phyloP scores from a whole-genome alignment of 2,797 vertebrate species.

The Sphenopsis melanotis region DNA sequence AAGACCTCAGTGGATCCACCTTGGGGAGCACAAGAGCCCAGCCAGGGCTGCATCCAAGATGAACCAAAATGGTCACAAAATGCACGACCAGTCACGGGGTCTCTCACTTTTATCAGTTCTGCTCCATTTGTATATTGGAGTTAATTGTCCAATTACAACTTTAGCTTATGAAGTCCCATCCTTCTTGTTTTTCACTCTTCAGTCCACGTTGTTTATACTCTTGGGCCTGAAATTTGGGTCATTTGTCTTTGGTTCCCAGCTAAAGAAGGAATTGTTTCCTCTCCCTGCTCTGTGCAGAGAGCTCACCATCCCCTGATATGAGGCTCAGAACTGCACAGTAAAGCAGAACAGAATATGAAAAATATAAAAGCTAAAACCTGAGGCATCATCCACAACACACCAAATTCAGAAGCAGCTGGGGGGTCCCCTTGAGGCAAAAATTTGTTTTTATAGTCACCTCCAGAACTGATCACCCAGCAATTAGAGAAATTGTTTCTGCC shows the following conservation, averaged over 20 bases:
- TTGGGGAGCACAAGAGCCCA: not conserved
- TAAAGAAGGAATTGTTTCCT: not conserved
- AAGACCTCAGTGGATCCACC: too few relatives aligned
- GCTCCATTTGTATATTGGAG: not conserved
- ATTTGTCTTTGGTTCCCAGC: not conserved
- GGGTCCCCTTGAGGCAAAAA: not conserved
- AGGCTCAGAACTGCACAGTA: not conserved
- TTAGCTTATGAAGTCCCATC: rapidly evolving
- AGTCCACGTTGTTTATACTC: rapidly evolving
- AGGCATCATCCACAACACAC: not conserved
- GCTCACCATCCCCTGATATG: not conserved
- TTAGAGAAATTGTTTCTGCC: not conserved
- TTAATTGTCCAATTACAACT: not conserved
- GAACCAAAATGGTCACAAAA: not conserved
- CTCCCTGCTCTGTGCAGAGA: not conserved
- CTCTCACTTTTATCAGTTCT: not conserved
- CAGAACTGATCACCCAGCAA: not conserved
- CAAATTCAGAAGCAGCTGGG: not conserved
- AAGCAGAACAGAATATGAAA: not conserved
- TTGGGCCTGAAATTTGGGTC: not conserved
- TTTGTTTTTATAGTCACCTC: not conserved
- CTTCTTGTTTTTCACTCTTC: not conserved
- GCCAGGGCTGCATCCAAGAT: not conserved
- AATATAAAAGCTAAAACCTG: not conserved
- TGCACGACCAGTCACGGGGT: rapidly evolving